Base-by-base conservation (phyloP, 2,888 invertebrate species). In the Scaptomyza reducta region DNA sequence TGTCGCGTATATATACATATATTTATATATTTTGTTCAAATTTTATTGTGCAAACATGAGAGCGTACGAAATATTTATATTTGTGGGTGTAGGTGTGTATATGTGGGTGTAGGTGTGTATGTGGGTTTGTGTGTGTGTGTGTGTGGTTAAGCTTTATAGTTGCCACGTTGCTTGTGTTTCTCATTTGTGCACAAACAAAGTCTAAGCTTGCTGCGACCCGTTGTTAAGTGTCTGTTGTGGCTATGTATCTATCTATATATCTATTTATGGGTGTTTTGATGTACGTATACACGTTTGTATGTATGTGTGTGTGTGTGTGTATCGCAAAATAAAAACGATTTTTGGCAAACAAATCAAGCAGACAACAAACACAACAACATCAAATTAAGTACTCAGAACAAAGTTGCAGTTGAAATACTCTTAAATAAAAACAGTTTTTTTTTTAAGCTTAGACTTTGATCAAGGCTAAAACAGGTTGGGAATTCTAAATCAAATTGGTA, bases 1-100 rank as follows among this genome's bases (percentile, higher is more conserved):
- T 66, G 77, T 85, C 88, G 83, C 86, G 86, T 84, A 4, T 11
- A 33, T 33, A 5, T 33, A 13, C 10, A 33, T 33, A 31, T 40
- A 14, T 16, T 13, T 33, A 33, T 31, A 87, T 77, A 85, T 87
- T 11, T 13, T 87, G 88, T 77, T 87, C 65, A 83, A 87, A 82
- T 86, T 82, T 87, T 82, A 82, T 82, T 82, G 86, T 87, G 65
- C 86, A 87, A 83, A 83, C 88, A 87, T 82, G 87, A 69, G 79
- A 78, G 71, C 63, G 63, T 70, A 40, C 63, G 46, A 61, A 49
- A 59, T 56, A 60, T 58, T 54, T 74, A 50, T 59, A 16, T 47
- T 9, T 27, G 54, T 50, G 50, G 29, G 45, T 38, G 38, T 14
- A 6, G 7, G 14, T 7, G 33, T 33, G 13, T 6, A 5, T 27